Conservation (phyloP, 2,113 vertebrate genomes). For the Perognathus longimembris region DNA sequence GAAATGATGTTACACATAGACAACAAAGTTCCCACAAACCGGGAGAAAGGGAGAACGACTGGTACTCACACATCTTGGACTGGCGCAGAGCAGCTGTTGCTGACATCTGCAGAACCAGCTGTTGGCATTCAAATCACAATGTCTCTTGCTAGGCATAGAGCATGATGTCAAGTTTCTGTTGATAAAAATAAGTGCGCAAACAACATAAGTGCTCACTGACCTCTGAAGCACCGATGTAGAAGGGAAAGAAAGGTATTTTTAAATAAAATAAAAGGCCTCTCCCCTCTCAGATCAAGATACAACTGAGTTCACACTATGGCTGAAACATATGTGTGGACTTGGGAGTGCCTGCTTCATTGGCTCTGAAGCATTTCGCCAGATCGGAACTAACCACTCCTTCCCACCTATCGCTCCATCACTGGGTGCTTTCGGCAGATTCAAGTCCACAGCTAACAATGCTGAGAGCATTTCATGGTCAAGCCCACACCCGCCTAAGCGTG, state of each 20-base stretch:
- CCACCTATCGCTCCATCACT: background rate
- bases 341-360: background rate
- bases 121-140: constrained; percentile 30
- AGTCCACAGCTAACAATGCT: background rate
- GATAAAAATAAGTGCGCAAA: constrained; percentile 24
- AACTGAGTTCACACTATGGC: background rate
- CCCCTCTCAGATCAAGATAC: background rate
- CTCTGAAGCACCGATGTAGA: constrained; percentile 35
- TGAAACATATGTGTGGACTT: background rate
- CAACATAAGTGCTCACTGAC: constrained; percentile 19
- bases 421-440: background rate
- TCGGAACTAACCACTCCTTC: background rate
- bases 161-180: constrained; percentile 12
- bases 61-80: constrained; percentile 23
- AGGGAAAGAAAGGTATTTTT: constrained; percentile 39
- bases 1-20: constrained; percentile 26
- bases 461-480: background rate
- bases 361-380: background rate
- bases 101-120: constrained; percentile 75
- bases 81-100: constrained; percentile 65
- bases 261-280: background rate
- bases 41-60: constrained; percentile 16
- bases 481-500: background rate
- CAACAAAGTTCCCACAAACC: constrained; percentile 35
- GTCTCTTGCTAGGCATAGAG: constrained; percentile 29